Evolutionary conservation across 2,888 invertebrate genomes (phyloP), one percentile per base, ranked within the genome.

Genomic region (Yponomeuta sedellus): DNA sequence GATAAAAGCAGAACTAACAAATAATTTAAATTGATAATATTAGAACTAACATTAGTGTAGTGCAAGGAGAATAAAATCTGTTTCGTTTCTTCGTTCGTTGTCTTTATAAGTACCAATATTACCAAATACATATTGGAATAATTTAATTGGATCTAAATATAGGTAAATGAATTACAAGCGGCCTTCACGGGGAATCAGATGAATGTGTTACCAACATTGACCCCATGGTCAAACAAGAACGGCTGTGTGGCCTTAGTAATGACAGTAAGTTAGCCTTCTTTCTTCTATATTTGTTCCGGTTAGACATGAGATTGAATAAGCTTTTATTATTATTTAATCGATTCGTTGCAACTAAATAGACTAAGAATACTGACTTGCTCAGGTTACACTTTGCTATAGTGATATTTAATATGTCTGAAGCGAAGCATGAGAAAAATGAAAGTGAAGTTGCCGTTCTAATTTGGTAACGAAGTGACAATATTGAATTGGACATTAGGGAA

Each of bases 281-380:
- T 61, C 75, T 76, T 78, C 72, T 75, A 77, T 71, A 81, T 82
- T 82, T 75, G 81, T 86, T 85, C 84, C 83, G 81, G 78, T 79
- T 71, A 66, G 69, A 11, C n/a, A 66, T 61, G 65, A 11, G 59
- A 28, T 34, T 34, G 61, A 34, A 25, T 61, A 16, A 61, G 67
- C 65, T 70, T 66, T 68, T 69, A 68, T 12, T n/a, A 12, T 61
- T 61, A 34, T 61, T 62, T 62, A 34, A 19, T 62, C 12, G 10
- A 34, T 34, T 34, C n/a, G 28, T 34, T 62, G 25, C 19, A 39
- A 39, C 10, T 58, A 58, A 22, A 11, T 62, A 25, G 22, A 59
- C 59, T 59, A 16, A 52, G 44, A 52, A 52, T 16, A 52, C 44
- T 52, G 25, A 59, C 25, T 11, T 25, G 59, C 11, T 59, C 59